These are phyloP conservation scores for Pachycephala philippinensis DNA, from an alignment of 2,113 vertebrate species.

Conservation along the genomic window DNA sequence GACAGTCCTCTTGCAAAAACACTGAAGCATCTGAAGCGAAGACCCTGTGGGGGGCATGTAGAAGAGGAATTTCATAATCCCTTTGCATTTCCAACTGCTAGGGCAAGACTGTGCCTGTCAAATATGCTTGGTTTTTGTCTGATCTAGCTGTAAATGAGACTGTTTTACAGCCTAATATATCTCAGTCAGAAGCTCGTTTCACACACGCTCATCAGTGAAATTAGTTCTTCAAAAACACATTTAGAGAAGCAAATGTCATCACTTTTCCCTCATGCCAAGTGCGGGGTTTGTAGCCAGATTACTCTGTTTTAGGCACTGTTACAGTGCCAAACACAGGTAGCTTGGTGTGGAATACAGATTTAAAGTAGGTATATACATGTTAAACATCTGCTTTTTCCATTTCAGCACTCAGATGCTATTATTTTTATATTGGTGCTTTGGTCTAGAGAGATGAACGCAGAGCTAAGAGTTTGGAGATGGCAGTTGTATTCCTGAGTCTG, in stretches of 20 bases:
- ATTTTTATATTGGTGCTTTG: background rate
- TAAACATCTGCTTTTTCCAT: background rate
- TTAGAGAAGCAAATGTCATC: constrained; percentile 27
- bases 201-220: constrained; percentile 30
- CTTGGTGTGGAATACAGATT: background rate
- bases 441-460: background rate
- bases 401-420: background rate
- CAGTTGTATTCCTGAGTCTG: background rate
- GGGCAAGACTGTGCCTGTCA: background rate
- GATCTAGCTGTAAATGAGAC: constrained; percentile 12
- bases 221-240: constrained; percentile 39
- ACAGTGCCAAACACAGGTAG: background rate
- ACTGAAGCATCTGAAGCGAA: background rate
- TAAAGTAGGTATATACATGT: background rate
- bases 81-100: background rate
- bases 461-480: background rate
- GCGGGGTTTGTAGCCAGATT: background rate
- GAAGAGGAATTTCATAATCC: background rate
- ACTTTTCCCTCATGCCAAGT: background rate
- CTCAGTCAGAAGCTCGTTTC: constrained; percentile 46
- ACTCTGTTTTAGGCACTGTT: background rate
- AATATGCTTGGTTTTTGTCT: background rate
- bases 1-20: background rate
- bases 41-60: background rate
- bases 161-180: constrained; percentile 30